Evolutionary conservation across 2,113 vertebrate species (phyloP), one percentile per base, ranked within the genome.

Genomic region (Sander vitreus): DNA sequence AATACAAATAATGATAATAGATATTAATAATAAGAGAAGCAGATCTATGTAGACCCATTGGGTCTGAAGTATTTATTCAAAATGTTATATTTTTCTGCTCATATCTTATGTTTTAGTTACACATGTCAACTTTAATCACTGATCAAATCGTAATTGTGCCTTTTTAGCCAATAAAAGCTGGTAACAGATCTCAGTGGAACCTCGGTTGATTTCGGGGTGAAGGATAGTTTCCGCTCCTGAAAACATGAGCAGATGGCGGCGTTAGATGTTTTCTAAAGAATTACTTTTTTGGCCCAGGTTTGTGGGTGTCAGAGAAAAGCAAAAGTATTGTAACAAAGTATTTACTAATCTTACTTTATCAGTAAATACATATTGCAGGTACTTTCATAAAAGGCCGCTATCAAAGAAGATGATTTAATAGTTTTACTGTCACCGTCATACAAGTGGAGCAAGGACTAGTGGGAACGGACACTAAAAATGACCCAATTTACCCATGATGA

Each of bases 81-180:
- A 51, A 45, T 25, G 39, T 74, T 19, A 9, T 33, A 14, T 21
- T 21, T 73, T 62, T 73, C 7, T 70, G 21, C 25, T 72, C 14
- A 33, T 6, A n/a, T 50, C 27, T 74, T 30, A 12, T 65, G 13
- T 64, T 76, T 43, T 65, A 45, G 43, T 76, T 65, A 55, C 62
- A 65, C 33, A 62, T 10, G 54, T 55, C 64, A 45, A 33, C 54
- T 63, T 63, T 13, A 82, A 70, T 76, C 25, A 64, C 48, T 30
- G 48, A 23, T 19, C 27, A 75, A 23, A 63, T 53, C 1, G 7
- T 60, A 39, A 53, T 53, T 74, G 13, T 25, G 8, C 6, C 12
- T n/a, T 30, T 53, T 27, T 7, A 51, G 58, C 72, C 65, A 54
- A 48, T 30, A 55, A 55, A 82, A 82, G 39, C 58, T 36, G 15